phyloP scores from a whole-genome alignment of 2,888 invertebrate species.

The Diaprepes abbreviatus region DNA sequence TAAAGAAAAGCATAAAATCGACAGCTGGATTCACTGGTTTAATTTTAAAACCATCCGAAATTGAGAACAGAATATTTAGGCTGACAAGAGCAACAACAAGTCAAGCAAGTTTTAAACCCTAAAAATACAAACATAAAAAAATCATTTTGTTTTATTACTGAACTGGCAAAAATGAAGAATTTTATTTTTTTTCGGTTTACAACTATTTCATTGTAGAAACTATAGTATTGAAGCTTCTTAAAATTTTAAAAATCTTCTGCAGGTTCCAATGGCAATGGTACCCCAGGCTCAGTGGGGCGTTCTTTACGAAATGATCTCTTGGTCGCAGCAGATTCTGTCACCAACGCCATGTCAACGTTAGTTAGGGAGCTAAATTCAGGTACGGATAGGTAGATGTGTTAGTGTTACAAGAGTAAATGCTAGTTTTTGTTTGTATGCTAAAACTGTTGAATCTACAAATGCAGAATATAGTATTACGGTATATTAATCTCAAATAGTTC shows the following conservation, averaged over 20 bases:
- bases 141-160: no score
- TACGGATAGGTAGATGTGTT: conserved; percentile 67
- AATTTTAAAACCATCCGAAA: no score
- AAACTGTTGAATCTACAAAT: conserved; percentile 13
- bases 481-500: not conserved
- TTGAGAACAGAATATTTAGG: no score
- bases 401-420: conserved; percentile 40
- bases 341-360: conserved; percentile 97
- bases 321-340: conserved; percentile 96
- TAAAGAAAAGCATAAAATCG: no score
- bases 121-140: no score
- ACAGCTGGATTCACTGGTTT: no score
- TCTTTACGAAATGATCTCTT: conserved; percentile 89
- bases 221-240: not conserved
- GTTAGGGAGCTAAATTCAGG: conserved; percentile 96
- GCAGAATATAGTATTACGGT: not conserved
- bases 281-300: conserved; percentile 69
- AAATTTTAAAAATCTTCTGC: conserved; percentile 28
- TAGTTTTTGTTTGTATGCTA: conserved; percentile 33
- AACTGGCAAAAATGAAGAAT: no score
- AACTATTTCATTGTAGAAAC: no score
- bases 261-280: conserved; percentile 65
- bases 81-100: no score
- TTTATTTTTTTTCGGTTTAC: no score
- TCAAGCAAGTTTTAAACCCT: no score